Evolutionary conservation across 2,797 vertebrate genomes (phyloP).

Genomic region (Chelidonichthys spinosus): DNA sequence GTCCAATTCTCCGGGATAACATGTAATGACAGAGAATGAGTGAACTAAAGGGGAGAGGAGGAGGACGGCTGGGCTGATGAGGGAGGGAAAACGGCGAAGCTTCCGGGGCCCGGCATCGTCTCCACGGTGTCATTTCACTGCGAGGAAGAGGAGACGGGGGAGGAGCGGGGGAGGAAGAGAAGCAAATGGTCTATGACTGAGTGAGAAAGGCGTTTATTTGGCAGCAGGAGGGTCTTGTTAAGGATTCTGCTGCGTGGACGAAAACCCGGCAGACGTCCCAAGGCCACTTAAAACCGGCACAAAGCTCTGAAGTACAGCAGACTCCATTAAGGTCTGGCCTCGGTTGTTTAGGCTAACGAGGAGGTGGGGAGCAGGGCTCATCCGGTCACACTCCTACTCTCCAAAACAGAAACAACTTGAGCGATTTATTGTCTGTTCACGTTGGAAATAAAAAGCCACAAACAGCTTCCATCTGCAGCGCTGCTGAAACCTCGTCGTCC

Average conservation of each 20-base stretch:
- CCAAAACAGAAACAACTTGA: background rate
- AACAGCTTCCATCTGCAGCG: background rate
- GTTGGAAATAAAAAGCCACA: background rate
- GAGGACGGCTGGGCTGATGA: slow-evolving; percentile 32
- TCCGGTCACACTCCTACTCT: background rate
- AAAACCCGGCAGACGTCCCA: slow-evolving; percentile 15
- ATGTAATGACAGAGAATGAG: slow-evolving; percentile 50
- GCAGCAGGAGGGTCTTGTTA: slow-evolving; percentile 54
- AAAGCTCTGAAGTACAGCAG: background rate
- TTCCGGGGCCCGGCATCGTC: slow-evolving; percentile 17
- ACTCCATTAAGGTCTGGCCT: background rate
- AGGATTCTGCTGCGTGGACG: slow-evolving; percentile 43
- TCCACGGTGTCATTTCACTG: slow-evolving; percentile 46
- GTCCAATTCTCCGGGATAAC: slow-evolving; percentile 53
- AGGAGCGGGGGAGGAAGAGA: slow-evolving; percentile 12
- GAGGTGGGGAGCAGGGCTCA: background rate
- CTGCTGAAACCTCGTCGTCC: background rate
- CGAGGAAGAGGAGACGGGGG: slow-evolving; percentile 30
- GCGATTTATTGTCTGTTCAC: background rate
- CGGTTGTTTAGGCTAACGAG: background rate
- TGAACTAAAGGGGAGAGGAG: slow-evolving; percentile 30
- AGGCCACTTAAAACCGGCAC: slow-evolving; percentile 21
- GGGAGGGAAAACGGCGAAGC: slow-evolving; percentile 38
- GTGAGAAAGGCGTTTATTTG: slow-evolving; percentile 59
- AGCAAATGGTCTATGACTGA: slow-evolving; percentile 51